Evolutionary conservation across 2,113 vertebrate species (phyloP).

Genomic region (Megaceryle torquata): DNA sequence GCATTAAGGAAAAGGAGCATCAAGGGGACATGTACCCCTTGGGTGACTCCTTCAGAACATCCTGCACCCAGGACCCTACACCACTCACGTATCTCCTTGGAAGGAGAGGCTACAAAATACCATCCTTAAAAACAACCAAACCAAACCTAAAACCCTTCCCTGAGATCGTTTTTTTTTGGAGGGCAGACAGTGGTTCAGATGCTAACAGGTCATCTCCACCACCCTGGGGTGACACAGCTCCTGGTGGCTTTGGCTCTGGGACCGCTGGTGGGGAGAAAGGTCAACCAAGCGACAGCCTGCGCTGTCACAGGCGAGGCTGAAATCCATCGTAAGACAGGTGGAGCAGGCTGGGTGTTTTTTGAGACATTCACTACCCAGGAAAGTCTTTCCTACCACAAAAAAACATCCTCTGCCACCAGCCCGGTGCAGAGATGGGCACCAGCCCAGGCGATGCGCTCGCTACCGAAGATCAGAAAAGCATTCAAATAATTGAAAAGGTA

Average conservation of each 20-base stretch:
- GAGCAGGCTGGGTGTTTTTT: neutral
- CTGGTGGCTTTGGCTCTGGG: neutral
- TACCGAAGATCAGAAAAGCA: neutral
- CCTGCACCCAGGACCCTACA: neutral
- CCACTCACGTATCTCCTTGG: accelerated
- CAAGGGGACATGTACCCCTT: neutral
- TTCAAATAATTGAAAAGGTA: constrained; percentile 47
- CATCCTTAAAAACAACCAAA: neutral
- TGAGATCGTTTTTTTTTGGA: neutral
- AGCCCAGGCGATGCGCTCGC: neutral
- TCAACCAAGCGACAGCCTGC: neutral
- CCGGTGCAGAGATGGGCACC: neutral
- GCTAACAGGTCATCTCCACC: neutral
- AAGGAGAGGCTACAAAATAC: accelerated
- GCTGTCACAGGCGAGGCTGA: neutral
- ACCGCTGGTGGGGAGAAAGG: constrained; percentile 43
- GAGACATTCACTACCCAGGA: neutral
- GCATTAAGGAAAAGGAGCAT: neutral
- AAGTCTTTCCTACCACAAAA: neutral
- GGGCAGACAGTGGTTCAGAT: neutral
- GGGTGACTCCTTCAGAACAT: neutral
- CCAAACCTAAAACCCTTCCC: neutral
- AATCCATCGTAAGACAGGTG: neutral
- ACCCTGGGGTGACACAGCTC: neutral
- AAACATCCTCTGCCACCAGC: neutral